phyloP scores from a whole-genome alignment of 2,113 vertebrate genomes.

The Periophthalmodon schlosseri region DNA sequence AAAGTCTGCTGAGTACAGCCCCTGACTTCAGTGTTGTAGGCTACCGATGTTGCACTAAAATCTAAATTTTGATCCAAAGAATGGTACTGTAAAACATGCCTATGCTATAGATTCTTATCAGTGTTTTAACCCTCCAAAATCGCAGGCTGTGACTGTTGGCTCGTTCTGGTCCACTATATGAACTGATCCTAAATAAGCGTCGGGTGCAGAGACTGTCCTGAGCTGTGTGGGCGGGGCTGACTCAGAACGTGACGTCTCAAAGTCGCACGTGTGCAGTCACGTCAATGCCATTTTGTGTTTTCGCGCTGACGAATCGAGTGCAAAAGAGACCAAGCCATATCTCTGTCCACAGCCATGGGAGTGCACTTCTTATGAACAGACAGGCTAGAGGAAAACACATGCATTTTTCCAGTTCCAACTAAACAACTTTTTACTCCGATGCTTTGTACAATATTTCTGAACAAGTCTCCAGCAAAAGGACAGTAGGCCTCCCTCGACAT shows the following conservation, averaged over 20 bases:
- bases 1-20: not conserved
- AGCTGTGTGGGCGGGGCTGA: constrained; percentile 38
- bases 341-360: constrained; percentile 62
- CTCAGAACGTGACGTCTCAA: constrained; percentile 47
- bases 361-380: constrained; percentile 66
- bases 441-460: constrained; percentile 79
- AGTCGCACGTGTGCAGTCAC: constrained; percentile 53
- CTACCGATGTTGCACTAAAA: constrained; percentile 27
- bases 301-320: constrained; percentile 54
- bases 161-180: not conserved
- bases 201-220: not conserved
- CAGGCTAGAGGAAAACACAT: constrained; percentile 18
- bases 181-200: constrained; percentile 22
- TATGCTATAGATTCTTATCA: not conserved
- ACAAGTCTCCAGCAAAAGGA: constrained; percentile 65
- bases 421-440: constrained; percentile 70
- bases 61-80: constrained; percentile 35
- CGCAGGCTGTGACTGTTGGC: constrained; percentile 10
- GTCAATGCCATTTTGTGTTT: constrained; percentile 48
- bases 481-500: constrained; percentile 68
- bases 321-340: constrained; percentile 77
- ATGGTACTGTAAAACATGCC: not conserved
- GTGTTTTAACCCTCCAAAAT: constrained; percentile 3
- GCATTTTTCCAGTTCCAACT: constrained; percentile 53
- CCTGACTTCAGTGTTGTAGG: not conserved